A percentile compares a stretch with the other conserved stretches of the same genome.
These are phyloP conservation scores for Olivierus martensii DNA, from an alignment of 1,140 invertebrate genomes.

Conservation along the genomic window DNA sequence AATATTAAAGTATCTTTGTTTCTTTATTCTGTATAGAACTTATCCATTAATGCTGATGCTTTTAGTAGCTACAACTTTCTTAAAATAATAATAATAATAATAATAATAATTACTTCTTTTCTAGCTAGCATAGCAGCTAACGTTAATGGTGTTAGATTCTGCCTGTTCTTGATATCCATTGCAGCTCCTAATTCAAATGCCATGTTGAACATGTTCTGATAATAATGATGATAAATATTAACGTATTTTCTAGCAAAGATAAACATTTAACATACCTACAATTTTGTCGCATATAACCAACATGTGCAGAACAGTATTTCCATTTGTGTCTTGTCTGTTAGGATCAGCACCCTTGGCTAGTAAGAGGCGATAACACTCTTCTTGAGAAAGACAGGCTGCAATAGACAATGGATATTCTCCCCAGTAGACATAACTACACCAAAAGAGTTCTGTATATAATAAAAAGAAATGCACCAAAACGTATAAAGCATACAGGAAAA, in stretches of 20 bases:
- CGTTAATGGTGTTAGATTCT: conserved; percentile 81
- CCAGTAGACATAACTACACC: conserved; percentile 82
- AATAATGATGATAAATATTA: neutral
- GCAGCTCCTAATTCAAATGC: conserved; percentile 81
- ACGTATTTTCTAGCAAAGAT: too few species aligned
- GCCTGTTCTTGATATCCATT: conserved; percentile 67
- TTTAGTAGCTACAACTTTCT: too few species aligned
- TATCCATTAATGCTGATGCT: too few species aligned
- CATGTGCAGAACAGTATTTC: conserved; percentile 94
- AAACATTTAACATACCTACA: conserved; percentile 35
- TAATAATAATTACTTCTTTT: conserved; percentile 44
- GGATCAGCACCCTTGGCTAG: conserved; percentile 88
- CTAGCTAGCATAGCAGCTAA: conserved; percentile 83
- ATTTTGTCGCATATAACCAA: conserved; percentile 90
- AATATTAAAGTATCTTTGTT: too few species aligned
- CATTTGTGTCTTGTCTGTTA: conserved; percentile 90
- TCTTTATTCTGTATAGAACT: too few species aligned
- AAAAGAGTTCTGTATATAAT: too few species aligned
- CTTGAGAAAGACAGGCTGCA: conserved; percentile 90
- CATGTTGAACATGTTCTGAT: conserved; percentile 81
- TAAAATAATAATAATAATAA: too few species aligned
- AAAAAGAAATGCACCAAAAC: too few species aligned
- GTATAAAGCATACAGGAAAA: too few species aligned
- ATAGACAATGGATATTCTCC: conserved; percentile 94
- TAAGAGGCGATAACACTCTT: conserved; percentile 90